Evolutionary conservation across 2,797 vertebrate genomes (phyloP), one percentile per base, ranked within the genome.

Genomic region (Enteromius anoplus): DNA sequence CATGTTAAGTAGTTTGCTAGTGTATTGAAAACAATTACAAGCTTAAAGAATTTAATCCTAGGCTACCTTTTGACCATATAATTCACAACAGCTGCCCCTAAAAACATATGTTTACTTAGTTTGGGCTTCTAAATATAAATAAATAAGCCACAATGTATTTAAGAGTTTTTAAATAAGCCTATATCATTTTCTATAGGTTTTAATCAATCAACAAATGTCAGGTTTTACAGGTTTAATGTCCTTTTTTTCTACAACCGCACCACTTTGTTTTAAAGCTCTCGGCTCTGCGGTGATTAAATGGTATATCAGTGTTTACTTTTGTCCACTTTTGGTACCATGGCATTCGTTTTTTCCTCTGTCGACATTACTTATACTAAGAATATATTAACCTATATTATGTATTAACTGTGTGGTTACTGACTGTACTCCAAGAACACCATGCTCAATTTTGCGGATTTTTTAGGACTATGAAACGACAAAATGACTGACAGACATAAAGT

Each of bases 401-500:
- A 42, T 53, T 53, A 58, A 3, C 55, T 58, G 55, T 58, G 55
- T 58, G 9, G 21, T 53, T 53, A 21, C 7, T 23, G 42, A 26
- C n/a, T 26, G 45, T 40, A 40, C 37, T 40, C 5, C 19, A 14
- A 42, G 21, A 64, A 64, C 32, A 64, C 2, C 37, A 2, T 34
- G 2, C n/a, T 42, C 37, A 7, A 23, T 69, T 4, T 23, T 3
- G 5, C 7, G 6, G 12, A 26, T 42, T 12, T 17, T 23, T 45
- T 10, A 11, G 9, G 26, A 32, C 19, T n/a, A 5, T 69, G 34
- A 45, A 23, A 12, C 0, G 4, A 3, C 29, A 53, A 11, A 72
- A 72, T 34, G 47, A 53, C 49, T 53, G 17, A 53, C 70, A 73
- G 69, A 49, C 26, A 49, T 8, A 71, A 71, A 71, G 15, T 23